Percentiles rank a stretch among this genome's conserved stretches.
phyloP scores from a whole-genome alignment of 2,797 vertebrate species.

The Scarus forsteni region DNA sequence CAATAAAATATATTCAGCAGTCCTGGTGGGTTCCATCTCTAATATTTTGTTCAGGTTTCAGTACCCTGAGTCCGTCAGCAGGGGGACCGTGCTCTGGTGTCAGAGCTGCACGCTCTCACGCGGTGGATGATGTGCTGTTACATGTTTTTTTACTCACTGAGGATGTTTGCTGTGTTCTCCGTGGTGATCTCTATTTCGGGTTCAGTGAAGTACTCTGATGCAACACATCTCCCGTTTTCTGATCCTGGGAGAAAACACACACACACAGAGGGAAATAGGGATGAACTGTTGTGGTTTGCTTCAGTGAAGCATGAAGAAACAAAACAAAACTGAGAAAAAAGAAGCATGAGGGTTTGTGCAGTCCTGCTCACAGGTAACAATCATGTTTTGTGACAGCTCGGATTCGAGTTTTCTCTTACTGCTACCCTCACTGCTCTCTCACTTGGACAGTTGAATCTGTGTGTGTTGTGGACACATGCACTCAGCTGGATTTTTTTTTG shows the following conservation, averaged over 20 bases:
- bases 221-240: slow-evolving; percentile 90
- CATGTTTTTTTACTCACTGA: slow-evolving; percentile 86
- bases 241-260: slow-evolving; percentile 71
- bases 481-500: slow-evolving; percentile 6
- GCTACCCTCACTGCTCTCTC: slow-evolving; percentile 21
- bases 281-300: slow-evolving; percentile 29
- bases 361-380: slow-evolving; percentile 53
- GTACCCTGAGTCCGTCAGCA: slow-evolving; percentile 30
- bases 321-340: slow-evolving; percentile 16
- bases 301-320: slow-evolving; percentile 48
- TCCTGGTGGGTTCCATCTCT: neutral
- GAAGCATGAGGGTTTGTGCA: slow-evolving; percentile 23
- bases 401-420: slow-evolving; percentile 27
- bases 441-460: neutral
- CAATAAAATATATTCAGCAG: neutral
- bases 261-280: slow-evolving; percentile 6
- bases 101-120: slow-evolving; percentile 8
- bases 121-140: neutral
- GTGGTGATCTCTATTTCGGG: slow-evolving; percentile 94
- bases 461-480: slow-evolving; percentile 31
- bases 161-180: slow-evolving; percentile 95
- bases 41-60: slow-evolving; percentile 2
- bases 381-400: slow-evolving; percentile 64
- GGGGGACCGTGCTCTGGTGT: slow-evolving; percentile 35
- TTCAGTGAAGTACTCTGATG: slow-evolving; percentile 94